Percentiles rank a stretch among this genome's conserved stretches.
Conservation (phyloP, 2,113 vertebrate genomes). For the Pollimyrus isidori region DNA sequence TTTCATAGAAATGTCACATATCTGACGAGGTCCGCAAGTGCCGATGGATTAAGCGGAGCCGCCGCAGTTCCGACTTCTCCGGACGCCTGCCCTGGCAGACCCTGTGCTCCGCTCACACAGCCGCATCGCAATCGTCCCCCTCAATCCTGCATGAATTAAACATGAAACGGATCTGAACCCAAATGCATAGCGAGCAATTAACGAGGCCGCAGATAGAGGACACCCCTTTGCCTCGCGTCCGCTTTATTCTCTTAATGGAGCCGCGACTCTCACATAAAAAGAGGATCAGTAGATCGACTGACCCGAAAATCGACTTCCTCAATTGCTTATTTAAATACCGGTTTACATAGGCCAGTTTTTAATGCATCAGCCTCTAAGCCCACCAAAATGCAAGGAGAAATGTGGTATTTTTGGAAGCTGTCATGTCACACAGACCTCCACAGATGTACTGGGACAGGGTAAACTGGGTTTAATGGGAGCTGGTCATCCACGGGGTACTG, state of each 20-base stretch:
- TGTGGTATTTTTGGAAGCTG: background rate
- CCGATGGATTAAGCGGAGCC: background rate
- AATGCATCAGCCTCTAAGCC: background rate
- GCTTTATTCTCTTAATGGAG: slow-evolving; percentile 3
- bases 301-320: background rate
- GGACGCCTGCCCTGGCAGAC: background rate
- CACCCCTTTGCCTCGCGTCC: background rate
- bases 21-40: background rate
- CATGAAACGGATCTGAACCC: background rate
- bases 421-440: background rate
- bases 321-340: slow-evolving; percentile 6
- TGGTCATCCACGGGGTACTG: background rate
- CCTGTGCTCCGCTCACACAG: background rate
- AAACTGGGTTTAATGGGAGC: background rate
- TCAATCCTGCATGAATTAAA: background rate
- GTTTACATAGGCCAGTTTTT: background rate
- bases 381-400: background rate
- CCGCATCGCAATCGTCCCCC: background rate
- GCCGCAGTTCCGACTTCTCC: background rate
- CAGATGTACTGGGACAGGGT: background rate
- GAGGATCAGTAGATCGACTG: background rate
- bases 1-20: background rate
- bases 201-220: background rate
- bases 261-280: background rate
- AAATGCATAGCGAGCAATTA: background rate